Evolutionary conservation across 2,113 vertebrate genomes (phyloP), one percentile per base, ranked within the genome.

Genomic region (Furnarius figulus): DNA sequence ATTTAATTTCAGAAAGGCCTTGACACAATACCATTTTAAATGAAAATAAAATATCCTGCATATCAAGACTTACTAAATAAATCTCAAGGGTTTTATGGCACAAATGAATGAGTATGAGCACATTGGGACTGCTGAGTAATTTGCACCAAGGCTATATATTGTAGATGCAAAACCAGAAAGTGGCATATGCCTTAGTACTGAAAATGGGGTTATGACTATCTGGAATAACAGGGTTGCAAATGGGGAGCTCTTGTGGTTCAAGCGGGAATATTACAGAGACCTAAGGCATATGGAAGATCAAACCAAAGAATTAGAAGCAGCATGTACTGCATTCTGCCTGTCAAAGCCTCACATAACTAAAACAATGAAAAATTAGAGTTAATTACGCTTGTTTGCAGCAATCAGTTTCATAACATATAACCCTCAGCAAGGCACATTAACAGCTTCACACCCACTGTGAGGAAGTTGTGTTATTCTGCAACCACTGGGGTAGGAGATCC

Each of bases 91-190:
- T 95, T 98, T 96, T 89, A 96, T 37, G 55, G 68, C 37, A 52
- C 77, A 96, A 95, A 97, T 96, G 93, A 96, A 88, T 94, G 74
- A 66, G 28, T 46, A 87, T 86, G 67, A 96, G 68, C 91, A 77
- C 76, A 55, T 40, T 89, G 91, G 78, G 94, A 83, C 61, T 81
- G 62, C 62, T 84, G 84, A 97, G 39, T 81, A 82, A 94, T 90
- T 93, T 14, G 5, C 66, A 73, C 85, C 85, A 95, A 97, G 96
- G 55, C 37, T 71, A 67, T 85, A 84, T 59, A 88, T 87, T 42
- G 23, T 62, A 85, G 66, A 84, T 92, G 63, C 72, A 94, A 92
- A 95, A 77, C 28, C 31, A 66, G 90, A 85, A 91, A 19, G 7
- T 78, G 44, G 19, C 68, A 89, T 55, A 47, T 63, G 76, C 35